phyloP scores from a whole-genome alignment of 2,888 invertebrate genomes.

The Papilio elwesi region DNA sequence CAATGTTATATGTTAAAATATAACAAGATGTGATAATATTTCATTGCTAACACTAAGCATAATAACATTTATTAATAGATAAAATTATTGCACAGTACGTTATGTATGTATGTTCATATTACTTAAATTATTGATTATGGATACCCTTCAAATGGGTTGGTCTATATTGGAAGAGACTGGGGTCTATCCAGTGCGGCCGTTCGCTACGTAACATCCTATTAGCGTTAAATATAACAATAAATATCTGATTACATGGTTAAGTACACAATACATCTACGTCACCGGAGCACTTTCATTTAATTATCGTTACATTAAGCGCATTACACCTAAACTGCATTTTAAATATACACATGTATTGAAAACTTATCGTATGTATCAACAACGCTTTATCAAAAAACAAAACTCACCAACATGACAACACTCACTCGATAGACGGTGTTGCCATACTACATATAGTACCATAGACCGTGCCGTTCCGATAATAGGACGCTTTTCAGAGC shows the following conservation, averaged over 20 bases:
- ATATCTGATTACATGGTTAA: slow-evolving; percentile 71
- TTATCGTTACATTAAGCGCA: slow-evolving; percentile 56
- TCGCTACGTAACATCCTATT: slow-evolving; percentile 38
- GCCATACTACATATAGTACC: slow-evolving; percentile 30
- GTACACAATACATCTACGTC: slow-evolving; percentile 71
- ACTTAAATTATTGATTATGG: no score
- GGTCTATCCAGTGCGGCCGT: neutral
- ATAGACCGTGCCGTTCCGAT: slow-evolving; percentile 19
- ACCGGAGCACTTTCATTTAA: slow-evolving; percentile 68
- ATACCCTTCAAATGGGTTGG: no score
- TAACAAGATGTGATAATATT: slow-evolving; percentile 12
- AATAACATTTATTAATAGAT: no score
- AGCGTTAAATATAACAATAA: slow-evolving; percentile 54
- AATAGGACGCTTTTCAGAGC: neutral
- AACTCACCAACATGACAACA: slow-evolving; percentile 55
- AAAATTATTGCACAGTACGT: no score
- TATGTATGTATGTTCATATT: no score
- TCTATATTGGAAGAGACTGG: no score
- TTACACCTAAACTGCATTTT: slow-evolving; percentile 48
- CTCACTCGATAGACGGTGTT: slow-evolving; percentile 28
- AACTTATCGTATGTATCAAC: slow-evolving; percentile 58
- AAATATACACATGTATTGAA: slow-evolving; percentile 59
- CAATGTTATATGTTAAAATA: slow-evolving; percentile 22
- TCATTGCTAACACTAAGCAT: no score
- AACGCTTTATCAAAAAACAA: slow-evolving; percentile 50